Conservation (phyloP, 2,797 vertebrate genomes). For the Lithobates sylvaticus region DNA sequence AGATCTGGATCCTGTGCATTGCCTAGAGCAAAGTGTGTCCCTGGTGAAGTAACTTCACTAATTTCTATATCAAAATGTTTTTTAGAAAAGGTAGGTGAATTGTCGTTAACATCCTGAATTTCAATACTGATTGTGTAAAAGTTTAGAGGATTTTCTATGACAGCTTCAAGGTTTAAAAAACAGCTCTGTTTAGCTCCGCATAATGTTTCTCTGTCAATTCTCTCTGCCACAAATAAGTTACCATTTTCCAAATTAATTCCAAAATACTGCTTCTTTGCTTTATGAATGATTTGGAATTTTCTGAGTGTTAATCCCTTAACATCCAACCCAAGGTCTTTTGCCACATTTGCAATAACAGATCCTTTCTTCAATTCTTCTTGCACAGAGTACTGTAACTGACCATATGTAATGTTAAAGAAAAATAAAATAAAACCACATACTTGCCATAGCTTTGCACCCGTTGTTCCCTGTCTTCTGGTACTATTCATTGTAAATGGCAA, state of each 20-base stretch:
- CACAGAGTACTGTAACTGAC: constrained; percentile 42
- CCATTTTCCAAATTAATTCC: constrained; percentile 38
- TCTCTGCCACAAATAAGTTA: constrained; percentile 27
- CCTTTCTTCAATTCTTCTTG: constrained; percentile 37
- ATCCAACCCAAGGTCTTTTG: constrained; percentile 39
- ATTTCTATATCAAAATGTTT: constrained; percentile 70
- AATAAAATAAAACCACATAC: constrained; percentile 11
- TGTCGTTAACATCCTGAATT: constrained; percentile 67
- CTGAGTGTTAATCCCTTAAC: constrained; percentile 10
- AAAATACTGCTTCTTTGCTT: constrained; percentile 8
- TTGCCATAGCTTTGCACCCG: not conserved
- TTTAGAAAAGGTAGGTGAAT: constrained; percentile 59
- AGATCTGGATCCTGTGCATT: constrained; percentile 78
- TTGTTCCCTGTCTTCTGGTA: no score
- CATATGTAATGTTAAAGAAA: not conserved
- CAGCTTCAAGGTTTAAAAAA: constrained; percentile 28
- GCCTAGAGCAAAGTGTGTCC: constrained; percentile 74
- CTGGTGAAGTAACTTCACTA: constrained; percentile 71
- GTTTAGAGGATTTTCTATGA: constrained; percentile 43
- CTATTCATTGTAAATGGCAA: no score
- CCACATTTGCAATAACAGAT: constrained; percentile 45
- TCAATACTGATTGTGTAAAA: constrained; percentile 57
- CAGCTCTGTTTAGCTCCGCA: constrained; percentile 22
- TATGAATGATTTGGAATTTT: constrained; percentile 40
- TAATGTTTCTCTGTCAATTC: constrained; percentile 45